Conservation (phyloP, 2,113 vertebrate species). For the Suncus etruscus region DNA sequence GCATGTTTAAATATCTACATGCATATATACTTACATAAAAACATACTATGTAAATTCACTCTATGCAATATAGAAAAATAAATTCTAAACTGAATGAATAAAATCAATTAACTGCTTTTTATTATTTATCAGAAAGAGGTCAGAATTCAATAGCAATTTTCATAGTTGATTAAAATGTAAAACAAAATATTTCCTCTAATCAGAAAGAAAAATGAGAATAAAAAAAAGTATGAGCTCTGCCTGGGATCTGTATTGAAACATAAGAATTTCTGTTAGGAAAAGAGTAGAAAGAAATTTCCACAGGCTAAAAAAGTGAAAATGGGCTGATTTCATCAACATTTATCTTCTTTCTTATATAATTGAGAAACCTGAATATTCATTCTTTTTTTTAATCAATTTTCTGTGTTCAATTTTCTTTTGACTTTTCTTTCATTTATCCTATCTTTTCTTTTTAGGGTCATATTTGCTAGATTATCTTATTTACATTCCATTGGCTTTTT, state of each 20-base stretch:
- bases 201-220: constrained; percentile 28
- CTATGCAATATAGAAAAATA: constrained; percentile 3
- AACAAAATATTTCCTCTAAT: constrained; percentile 52
- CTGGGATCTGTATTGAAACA: background rate
- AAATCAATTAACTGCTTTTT: constrained; percentile 7
- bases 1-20: background rate
- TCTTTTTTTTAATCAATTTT: background rate
- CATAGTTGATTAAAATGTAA: constrained; percentile 40
- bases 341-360: background rate
- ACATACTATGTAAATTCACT: background rate
- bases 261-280: background rate
- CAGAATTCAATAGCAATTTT: constrained; percentile 27
- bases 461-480: background rate
- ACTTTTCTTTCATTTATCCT: constrained; percentile 1
- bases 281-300: constrained; percentile 30
- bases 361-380: background rate
- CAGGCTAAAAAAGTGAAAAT: constrained; percentile 10
- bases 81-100: constrained; percentile 54
- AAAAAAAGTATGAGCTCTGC: background rate
- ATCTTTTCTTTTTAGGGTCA: background rate
- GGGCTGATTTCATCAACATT: background rate
- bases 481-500: background rate
- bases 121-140: constrained; percentile 13
- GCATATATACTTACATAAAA: too few relatives aligned
- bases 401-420: background rate